These are phyloP conservation scores for Lingula anatina DNA, from an alignment of 2,888 invertebrate genomes.

Conservation along the genomic window DNA sequence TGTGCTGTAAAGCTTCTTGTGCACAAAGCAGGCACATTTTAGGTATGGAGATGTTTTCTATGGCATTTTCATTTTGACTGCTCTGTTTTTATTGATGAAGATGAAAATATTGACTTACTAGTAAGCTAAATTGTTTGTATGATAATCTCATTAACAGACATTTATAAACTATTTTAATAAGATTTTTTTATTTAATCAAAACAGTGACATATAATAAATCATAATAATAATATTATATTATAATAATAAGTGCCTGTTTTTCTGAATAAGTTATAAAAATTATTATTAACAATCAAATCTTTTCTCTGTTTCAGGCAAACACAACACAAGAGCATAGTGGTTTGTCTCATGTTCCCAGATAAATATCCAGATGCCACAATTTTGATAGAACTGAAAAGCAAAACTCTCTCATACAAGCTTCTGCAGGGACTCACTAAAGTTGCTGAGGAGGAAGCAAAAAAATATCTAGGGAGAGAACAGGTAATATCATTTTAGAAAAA, in stretches of 20 bases:
- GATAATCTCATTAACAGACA: too few relatives aligned
- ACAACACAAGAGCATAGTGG: slow-evolving; percentile 61
- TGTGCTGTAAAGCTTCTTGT: neutral
- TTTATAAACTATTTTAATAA: too few relatives aligned
- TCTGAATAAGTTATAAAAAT: too few relatives aligned
- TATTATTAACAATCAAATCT: too few relatives aligned
- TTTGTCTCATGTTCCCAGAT: slow-evolving; percentile 64
- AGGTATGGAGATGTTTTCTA: too few relatives aligned
- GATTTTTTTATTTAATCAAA: too few relatives aligned
- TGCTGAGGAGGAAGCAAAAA: slow-evolving; percentile 61
- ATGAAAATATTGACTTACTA: neutral
- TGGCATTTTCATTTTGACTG: too few relatives aligned
- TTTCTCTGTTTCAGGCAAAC: slow-evolving; percentile 59
- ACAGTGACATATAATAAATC: too few relatives aligned
- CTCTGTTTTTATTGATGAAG: neutral
- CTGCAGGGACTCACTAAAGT: slow-evolving; percentile 61
- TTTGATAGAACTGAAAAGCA: slow-evolving; percentile 67
- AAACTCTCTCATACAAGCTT: slow-evolving; percentile 63
- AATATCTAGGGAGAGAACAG: slow-evolving; percentile 58
- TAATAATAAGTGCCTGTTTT: too few relatives aligned
- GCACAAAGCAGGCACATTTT: too few relatives aligned
- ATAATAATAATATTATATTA: too few relatives aligned
- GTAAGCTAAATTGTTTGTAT: neutral
- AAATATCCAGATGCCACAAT: slow-evolving; percentile 62
- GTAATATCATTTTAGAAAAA: too few relatives aligned